These are phyloP conservation scores for Gryllus longicercus DNA, from an alignment of 2,888 invertebrate genomes.

Conservation along the genomic window DNA sequence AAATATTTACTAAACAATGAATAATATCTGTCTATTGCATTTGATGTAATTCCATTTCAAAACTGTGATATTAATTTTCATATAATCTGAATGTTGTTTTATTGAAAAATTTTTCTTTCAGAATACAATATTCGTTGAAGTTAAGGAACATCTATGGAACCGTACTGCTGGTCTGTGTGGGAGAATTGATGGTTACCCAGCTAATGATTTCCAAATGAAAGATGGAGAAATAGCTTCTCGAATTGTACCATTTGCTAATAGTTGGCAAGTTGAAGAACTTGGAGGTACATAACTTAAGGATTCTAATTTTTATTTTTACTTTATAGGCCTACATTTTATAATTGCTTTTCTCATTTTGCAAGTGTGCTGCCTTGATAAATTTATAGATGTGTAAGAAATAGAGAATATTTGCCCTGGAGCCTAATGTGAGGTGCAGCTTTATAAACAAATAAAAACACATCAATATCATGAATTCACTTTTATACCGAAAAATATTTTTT, in stretches of 20 bases:
- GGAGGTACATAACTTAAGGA: constrained; percentile 27
- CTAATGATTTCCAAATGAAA: constrained; percentile 65
- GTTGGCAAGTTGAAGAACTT: constrained; percentile 54
- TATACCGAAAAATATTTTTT: too few relatives aligned
- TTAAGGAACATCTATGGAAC: constrained; percentile 68
- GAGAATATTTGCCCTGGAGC: too few relatives aligned
- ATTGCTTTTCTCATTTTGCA: background rate
- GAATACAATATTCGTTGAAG: constrained; percentile 65
- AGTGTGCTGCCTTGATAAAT: too few relatives aligned
- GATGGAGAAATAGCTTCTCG: constrained; percentile 53
- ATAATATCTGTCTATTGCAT: too few relatives aligned
- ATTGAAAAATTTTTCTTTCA: constrained; percentile 42
- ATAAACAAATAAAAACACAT: too few relatives aligned
- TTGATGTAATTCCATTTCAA: too few relatives aligned
- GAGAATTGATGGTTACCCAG: constrained; percentile 63
- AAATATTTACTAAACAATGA: too few relatives aligned
- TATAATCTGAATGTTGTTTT: too few relatives aligned
- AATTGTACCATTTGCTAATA: constrained; percentile 51
- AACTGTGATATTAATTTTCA: too few relatives aligned
- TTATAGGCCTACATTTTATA: background rate
- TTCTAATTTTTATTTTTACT: background rate
- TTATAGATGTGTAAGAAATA: too few relatives aligned
- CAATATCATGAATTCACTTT: too few relatives aligned
- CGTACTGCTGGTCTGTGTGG: constrained; percentile 82
- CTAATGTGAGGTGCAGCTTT: too few relatives aligned